phyloP scores from a whole-genome alignment of 2,888 invertebrate species.

The Taenaris catops region DNA sequence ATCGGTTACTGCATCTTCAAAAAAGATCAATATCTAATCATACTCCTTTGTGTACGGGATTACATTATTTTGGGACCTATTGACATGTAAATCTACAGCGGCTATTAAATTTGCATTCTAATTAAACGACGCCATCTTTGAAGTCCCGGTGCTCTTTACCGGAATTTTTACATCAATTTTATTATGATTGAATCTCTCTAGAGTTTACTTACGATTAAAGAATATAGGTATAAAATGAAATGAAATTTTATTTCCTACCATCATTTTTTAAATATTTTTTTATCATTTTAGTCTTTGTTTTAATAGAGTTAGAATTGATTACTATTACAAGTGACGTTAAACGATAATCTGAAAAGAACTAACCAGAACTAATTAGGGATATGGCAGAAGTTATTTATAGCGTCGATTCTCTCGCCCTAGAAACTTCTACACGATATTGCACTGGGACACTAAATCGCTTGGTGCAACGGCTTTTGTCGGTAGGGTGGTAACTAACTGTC shows the following conservation, averaged over 20 bases:
- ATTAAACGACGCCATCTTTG: constrained; percentile 55
- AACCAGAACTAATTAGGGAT: too few species aligned
- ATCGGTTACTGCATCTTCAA: constrained; percentile 37
- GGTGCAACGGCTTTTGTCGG: too few species aligned
- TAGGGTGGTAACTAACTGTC: too few species aligned
- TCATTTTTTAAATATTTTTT: too few species aligned
- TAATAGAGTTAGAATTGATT: too few species aligned
- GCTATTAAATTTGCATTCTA: constrained; percentile 78
- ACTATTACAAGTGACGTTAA: too few species aligned
- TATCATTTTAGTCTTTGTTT: too few species aligned
- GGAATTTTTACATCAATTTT: constrained; percentile 27
- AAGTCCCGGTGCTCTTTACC: constrained; percentile 41
- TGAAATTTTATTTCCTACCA: not conserved
- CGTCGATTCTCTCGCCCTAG: too few species aligned
- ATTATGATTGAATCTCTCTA: constrained; percentile 26
- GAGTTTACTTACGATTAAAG: constrained; percentile 14
- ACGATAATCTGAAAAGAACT: too few species aligned
- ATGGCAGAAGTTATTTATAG: too few species aligned
- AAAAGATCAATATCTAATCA: constrained; percentile 34
- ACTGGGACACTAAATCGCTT: too few species aligned
- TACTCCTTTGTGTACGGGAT: constrained; percentile 61
- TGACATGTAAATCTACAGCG: constrained; percentile 74
- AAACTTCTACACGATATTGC: too few species aligned
- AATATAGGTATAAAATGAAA: not conserved
- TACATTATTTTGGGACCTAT: constrained; percentile 68